These are phyloP conservation scores for Mesochorus sp. DNA, from an alignment of 2,888 invertebrate species.

Conservation along the genomic window DNA sequence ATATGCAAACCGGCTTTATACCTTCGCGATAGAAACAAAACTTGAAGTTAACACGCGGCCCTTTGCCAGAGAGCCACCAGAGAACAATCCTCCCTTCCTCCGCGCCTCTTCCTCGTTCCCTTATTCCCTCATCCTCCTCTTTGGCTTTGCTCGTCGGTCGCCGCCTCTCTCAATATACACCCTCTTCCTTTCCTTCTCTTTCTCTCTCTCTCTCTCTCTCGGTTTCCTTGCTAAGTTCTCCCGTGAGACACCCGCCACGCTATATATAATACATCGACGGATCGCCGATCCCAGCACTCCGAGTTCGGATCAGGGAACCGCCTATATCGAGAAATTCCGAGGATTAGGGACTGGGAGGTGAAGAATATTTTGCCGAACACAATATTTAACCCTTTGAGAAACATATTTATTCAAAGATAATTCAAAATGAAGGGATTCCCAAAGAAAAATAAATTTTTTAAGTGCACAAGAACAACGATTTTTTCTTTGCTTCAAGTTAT, in stretches of 20 bases:
- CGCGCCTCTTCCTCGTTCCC: slow-evolving; percentile 49
- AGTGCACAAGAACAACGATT: no score
- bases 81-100: slow-evolving; percentile 71
- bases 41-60: slow-evolving; percentile 58
- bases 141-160: slow-evolving; percentile 31
- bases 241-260: slow-evolving; percentile 70
- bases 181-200: slow-evolving; percentile 46
- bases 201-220: slow-evolving; percentile 15
- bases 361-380: neutral
- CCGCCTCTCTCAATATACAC: slow-evolving; percentile 43
- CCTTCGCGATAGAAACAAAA: slow-evolving; percentile 72
- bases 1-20: slow-evolving; percentile 76
- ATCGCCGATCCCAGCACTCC: slow-evolving; percentile 68
- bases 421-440: no score
- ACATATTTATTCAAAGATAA: no score
- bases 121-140: slow-evolving; percentile 47
- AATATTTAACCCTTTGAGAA: no score
- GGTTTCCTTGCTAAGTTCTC: slow-evolving; percentile 41
- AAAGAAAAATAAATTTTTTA: no score
- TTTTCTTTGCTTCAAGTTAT: no score
- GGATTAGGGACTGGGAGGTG: slow-evolving; percentile 16
- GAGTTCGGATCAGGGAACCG: slow-evolving; percentile 33
- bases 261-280: slow-evolving; percentile 67
- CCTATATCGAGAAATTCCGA: slow-evolving; percentile 51
- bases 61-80: slow-evolving; percentile 67